These are phyloP conservation scores for Crotalus tigris DNA, from an alignment of 2,113 vertebrate species.

Conservation along the genomic window DNA sequence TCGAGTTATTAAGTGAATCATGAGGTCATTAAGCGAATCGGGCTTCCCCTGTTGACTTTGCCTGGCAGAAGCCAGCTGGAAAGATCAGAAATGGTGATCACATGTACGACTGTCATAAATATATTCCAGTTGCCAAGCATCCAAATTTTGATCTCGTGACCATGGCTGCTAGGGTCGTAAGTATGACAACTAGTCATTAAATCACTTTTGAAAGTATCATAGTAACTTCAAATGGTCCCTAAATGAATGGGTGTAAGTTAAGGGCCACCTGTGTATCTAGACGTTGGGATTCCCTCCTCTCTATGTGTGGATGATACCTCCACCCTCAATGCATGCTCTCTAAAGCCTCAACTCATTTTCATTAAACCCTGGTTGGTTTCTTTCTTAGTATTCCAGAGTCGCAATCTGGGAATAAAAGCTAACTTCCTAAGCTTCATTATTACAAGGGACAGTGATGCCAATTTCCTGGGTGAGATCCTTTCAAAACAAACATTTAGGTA, in stretches of 20 bases:
- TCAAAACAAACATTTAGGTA: background rate
- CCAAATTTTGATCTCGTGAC: too few relatives aligned
- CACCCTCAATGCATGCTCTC: background rate
- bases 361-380: background rate
- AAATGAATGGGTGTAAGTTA: background rate
- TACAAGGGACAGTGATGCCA: background rate
- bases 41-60: too few relatives aligned
- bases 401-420: background rate
- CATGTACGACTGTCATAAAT: too few relatives aligned
- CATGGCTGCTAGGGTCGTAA: too few relatives aligned
- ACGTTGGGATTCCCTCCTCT: background rate
- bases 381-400: background rate
- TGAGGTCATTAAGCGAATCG: too few relatives aligned
- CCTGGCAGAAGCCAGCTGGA: too few relatives aligned
- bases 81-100: too few relatives aligned
- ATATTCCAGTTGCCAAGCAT: too few relatives aligned
- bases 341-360: background rate
- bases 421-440: background rate
- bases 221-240: background rate
- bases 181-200: too few relatives aligned
- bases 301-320: background rate
- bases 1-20: too few relatives aligned
- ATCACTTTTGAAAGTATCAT: too few relatives aligned
- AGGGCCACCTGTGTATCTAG: background rate
- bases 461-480: background rate